These are phyloP conservation scores for Oppia nitens DNA, from an alignment of 1,140 invertebrate species.

Conservation along the genomic window DNA sequence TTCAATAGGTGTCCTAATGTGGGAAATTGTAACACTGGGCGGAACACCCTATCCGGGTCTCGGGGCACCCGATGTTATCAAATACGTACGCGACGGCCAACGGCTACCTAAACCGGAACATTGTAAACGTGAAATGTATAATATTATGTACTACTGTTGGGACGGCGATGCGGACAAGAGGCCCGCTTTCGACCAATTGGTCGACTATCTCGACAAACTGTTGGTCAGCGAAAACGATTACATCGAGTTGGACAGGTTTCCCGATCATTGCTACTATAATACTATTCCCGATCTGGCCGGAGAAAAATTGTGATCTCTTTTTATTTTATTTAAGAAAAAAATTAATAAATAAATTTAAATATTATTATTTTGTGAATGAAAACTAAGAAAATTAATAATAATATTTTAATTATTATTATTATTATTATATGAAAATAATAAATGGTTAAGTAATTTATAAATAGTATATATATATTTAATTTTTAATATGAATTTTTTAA, in stretches of 20 bases:
- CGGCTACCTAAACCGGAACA: conserved; percentile 86
- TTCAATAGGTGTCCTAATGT: conserved; percentile 56
- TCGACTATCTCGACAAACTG: conserved; percentile 63
- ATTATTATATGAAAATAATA: too few species aligned
- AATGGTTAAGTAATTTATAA: too few species aligned
- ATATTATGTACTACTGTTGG: conserved; percentile 85
- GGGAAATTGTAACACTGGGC: conserved; percentile 89
- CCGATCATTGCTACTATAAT: conserved; percentile 86
- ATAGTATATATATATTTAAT: too few species aligned
- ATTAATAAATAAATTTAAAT: too few species aligned
- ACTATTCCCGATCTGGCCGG: conserved; percentile 42
- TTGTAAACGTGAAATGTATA: conserved; percentile 76
- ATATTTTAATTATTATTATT: too few species aligned
- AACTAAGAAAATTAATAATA: too few species aligned
- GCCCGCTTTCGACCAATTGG: conserved; percentile 69
- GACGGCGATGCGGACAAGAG: conserved; percentile 64
- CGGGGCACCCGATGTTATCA: conserved; percentile 51
- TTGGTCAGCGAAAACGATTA: conserved; percentile 76
- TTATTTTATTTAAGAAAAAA: too few species aligned
- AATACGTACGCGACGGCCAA: conserved; percentile 67
- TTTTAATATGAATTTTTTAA: too few species aligned
- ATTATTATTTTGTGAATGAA: too few species aligned
- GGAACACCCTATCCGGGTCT: conserved; percentile 78
- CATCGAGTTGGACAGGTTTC: conserved; percentile 75
- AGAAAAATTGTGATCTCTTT: conserved; percentile 44